A percentile compares a stretch with the other conserved stretches of the same genome.
Evolutionary conservation across 1,140 invertebrate genomes (phyloP).

Genomic region (Danaus melanippus): DNA sequence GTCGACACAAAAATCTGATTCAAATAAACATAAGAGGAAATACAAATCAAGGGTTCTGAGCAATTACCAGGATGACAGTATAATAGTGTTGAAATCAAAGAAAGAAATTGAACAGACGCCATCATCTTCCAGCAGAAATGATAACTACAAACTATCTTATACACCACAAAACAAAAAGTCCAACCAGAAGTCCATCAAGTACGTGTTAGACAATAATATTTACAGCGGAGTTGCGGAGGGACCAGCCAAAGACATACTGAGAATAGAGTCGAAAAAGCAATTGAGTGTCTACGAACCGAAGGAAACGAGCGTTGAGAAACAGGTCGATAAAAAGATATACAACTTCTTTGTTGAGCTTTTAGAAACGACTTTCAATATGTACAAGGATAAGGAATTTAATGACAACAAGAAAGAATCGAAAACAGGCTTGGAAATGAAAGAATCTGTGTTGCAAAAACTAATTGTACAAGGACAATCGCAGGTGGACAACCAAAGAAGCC

Average conservation of each 20-base stretch:
- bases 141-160: conserved; percentile 4
- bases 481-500: no score
- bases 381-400: conserved; percentile 25
- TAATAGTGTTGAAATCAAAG: conserved; percentile 33
- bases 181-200: conserved; percentile 8
- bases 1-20: conserved; percentile 4
- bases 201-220: conserved; percentile 16
- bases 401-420: conserved; percentile 13
- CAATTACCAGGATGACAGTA: conserved; percentile 19
- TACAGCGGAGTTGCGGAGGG: conserved; percentile 17
- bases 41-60: conserved; percentile 36
- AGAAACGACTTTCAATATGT: conserved; percentile 37
- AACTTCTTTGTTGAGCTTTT: conserved; percentile 47
- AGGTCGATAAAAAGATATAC: conserved; percentile 29
- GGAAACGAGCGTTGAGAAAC: conserved; percentile 17
- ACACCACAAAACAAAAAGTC: conserved; percentile 3
- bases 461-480: no score
- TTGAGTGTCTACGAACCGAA: conserved; percentile 26
- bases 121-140: conserved; percentile 28
- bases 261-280: conserved; percentile 13
- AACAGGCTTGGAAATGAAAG: conserved; percentile 29
- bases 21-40: conserved; percentile 21
- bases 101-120: conserved; percentile 33
- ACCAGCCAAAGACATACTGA: conserved; percentile 24
- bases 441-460: conserved; percentile 32